Percentiles rank a stretch among this genome's conserved stretches.
phyloP scores from a whole-genome alignment of 2,888 invertebrate genomes.

The Platycheirus albimanus region DNA sequence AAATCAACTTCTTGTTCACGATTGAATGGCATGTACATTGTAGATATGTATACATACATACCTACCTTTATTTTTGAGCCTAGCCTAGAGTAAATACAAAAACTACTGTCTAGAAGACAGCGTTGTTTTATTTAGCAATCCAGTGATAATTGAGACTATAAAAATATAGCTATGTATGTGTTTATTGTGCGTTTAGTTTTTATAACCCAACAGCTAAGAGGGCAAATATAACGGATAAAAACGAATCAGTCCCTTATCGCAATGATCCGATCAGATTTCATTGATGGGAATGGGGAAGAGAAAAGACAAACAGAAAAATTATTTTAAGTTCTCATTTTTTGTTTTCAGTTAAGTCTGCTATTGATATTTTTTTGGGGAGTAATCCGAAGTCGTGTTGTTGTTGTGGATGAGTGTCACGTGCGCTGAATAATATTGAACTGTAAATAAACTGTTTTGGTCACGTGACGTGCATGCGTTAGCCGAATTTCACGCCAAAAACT shows the following conservation, averaged over 20 bases:
- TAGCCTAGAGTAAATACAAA: too few species aligned
- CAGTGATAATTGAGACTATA: constrained; percentile 28
- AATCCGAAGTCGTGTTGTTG: constrained; percentile 45
- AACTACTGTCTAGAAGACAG: too few species aligned
- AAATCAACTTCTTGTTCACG: too few species aligned
- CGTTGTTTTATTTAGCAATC: constrained; percentile 16
- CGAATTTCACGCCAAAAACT: constrained; percentile 69
- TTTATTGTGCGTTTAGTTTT: not conserved
- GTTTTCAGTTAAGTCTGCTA: constrained; percentile 45
- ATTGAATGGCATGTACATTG: too few species aligned
- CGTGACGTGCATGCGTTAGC: constrained; percentile 76
- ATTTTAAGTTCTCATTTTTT: constrained; percentile 7
- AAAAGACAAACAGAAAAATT: constrained; percentile 19
- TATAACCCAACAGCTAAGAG: not conserved
- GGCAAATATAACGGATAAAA: not conserved
- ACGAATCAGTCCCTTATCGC: constrained; percentile 16
- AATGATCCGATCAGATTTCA: constrained; percentile 53
- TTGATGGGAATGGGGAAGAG: not conserved
- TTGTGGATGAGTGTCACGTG: constrained; percentile 75
- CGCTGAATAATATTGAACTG: constrained; percentile 76
- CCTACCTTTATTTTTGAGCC: too few species aligned
- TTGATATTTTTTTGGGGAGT: constrained; percentile 35
- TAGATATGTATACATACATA: too few species aligned
- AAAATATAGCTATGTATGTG: too few species aligned
- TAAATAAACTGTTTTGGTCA: constrained; percentile 76